A percentile compares a stretch with the other conserved stretches of the same genome.
These are phyloP conservation scores for Drosophila recens DNA, from an alignment of 2,888 invertebrate species.

Conservation along the genomic window DNA sequence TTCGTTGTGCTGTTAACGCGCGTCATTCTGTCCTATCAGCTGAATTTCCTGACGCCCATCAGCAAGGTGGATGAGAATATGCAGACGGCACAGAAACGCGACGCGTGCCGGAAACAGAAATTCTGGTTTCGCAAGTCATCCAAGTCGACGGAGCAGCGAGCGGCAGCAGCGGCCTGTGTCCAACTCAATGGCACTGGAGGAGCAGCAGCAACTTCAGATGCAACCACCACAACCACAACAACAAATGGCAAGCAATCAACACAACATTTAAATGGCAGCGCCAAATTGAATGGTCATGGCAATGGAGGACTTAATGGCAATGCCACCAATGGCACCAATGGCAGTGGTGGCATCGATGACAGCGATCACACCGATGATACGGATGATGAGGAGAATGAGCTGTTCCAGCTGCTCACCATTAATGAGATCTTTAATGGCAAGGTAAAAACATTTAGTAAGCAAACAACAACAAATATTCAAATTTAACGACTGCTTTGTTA, in stretches of 20 bases:
- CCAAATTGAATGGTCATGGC: constrained; percentile 59
- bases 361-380: constrained; percentile 75
- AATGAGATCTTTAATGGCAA: constrained; percentile 98
- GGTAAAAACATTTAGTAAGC: constrained; percentile 53
- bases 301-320: constrained; percentile 48
- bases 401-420: constrained; percentile 93
- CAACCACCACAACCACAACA: constrained; percentile 14
- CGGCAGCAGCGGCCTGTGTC: constrained; percentile 59
- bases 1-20: constrained; percentile 98
- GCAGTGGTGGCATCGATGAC: constrained; percentile 63
- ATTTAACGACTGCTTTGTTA: too few species aligned
- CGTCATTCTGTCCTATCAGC: constrained; percentile 97
- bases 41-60: constrained; percentile 98
- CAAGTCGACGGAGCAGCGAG: constrained; percentile 76
- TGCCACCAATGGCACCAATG: constrained; percentile 36
- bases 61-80: constrained; percentile 99
- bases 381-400: constrained; percentile 84
- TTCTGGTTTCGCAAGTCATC: constrained; percentile 98
- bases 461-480: not conserved
- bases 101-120: constrained; percentile 92
- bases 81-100: constrained; percentile 96
- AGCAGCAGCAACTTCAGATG: constrained; percentile 20
- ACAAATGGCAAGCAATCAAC: constrained; percentile 13
- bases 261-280: constrained; percentile 53
- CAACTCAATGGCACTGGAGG: constrained; percentile 35